phyloP scores from a whole-genome alignment of 2,113 vertebrate genomes.

The Rhea americana region DNA sequence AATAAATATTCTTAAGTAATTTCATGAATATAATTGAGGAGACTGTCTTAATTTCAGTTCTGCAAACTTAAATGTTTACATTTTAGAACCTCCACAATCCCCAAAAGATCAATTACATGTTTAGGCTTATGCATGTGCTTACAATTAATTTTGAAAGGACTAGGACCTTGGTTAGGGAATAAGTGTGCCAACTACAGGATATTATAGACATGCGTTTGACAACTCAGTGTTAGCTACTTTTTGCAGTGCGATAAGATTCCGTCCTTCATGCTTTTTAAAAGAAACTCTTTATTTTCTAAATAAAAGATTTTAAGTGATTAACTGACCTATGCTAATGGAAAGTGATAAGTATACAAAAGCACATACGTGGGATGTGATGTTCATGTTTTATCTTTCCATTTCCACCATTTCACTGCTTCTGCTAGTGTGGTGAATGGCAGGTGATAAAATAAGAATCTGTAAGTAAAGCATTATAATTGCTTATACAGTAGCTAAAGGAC shows the following conservation, averaged over 20 bases:
- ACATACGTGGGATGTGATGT: background rate
- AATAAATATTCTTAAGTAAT: background rate
- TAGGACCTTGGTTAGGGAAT: background rate
- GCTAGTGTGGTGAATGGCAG: background rate
- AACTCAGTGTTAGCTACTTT: background rate
- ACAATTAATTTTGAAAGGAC: background rate
- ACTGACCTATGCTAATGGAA: background rate
- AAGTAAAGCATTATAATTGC: background rate
- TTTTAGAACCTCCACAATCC: background rate
- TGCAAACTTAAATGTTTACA: background rate
- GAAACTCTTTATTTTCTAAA: background rate
- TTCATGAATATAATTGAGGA: background rate
- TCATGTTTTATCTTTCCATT: background rate
- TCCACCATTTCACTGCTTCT: background rate
- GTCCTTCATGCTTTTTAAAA: conserved; percentile 19
- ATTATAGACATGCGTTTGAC: background rate
- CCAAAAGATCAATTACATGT: background rate
- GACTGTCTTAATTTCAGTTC: background rate
- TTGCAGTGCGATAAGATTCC: background rate
- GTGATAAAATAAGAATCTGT: background rate
- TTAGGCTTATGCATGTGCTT: background rate
- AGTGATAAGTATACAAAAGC: background rate
- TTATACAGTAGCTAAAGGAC: background rate
- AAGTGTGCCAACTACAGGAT: background rate
- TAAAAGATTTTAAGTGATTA: background rate